phyloP scores from a whole-genome alignment of 1,140 invertebrate species.

The Himalopsyche phryganea region DNA sequence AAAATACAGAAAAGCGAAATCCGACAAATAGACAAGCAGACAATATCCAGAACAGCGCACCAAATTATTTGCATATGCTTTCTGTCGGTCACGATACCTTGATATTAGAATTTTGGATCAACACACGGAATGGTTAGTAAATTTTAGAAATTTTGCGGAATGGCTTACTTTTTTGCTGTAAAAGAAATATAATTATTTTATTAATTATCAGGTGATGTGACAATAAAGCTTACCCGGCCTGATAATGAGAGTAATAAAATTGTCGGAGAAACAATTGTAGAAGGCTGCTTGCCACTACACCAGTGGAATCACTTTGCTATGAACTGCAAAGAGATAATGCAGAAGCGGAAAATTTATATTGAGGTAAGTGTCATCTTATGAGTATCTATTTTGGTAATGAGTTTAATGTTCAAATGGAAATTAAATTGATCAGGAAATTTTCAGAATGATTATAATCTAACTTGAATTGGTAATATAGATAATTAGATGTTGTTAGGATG shows the following conservation, averaged over 20 bases:
- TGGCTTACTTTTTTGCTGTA: too few relatives aligned
- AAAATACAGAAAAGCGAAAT: slow-evolving; percentile 8
- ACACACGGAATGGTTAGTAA: slow-evolving; percentile 47
- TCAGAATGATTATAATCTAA: too few relatives aligned
- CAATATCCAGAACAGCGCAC: background rate
- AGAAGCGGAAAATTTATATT: slow-evolving; percentile 56
- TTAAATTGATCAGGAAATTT: too few relatives aligned
- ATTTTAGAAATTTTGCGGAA: background rate
- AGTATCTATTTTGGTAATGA: too few relatives aligned
- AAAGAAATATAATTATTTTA: too few relatives aligned
- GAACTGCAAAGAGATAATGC: slow-evolving; percentile 58
- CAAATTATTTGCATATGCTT: slow-evolving; percentile 47
- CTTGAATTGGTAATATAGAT: too few relatives aligned
- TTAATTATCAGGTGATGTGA: slow-evolving; percentile 48
- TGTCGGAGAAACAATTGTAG: slow-evolving; percentile 54
- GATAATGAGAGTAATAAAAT: slow-evolving; percentile 54
- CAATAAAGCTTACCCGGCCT: slow-evolving; percentile 54
- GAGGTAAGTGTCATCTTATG: slow-evolving; percentile 55
- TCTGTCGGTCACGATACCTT: slow-evolving; percentile 56
- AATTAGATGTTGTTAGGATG: too few relatives aligned
- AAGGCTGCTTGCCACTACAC: slow-evolving; percentile 47
- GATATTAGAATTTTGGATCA: slow-evolving; percentile 52
- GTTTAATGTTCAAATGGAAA: too few relatives aligned
- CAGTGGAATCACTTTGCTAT: slow-evolving; percentile 61
- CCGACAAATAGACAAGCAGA: slow-evolving; percentile 2